Evolutionary conservation across 2,113 vertebrate species (phyloP), one percentile per base, ranked within the genome.

Genomic region (Pogona vitticeps): DNA sequence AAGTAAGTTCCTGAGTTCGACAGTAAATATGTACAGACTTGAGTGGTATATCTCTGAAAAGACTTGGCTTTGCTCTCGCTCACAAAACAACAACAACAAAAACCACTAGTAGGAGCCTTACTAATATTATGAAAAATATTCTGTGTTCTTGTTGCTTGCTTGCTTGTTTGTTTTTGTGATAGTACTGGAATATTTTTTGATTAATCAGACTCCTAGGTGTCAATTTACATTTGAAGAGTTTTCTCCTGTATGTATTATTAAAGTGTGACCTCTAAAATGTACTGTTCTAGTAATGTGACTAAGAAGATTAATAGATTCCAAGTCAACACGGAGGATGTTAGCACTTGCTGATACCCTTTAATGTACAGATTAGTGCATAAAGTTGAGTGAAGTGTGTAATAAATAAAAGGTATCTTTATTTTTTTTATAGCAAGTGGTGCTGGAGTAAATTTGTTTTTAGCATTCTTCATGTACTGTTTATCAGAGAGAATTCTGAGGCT

Each of bases 401-500:
- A 40, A 80, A 65, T 67, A 42, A 80, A 42, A 67, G 38, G 40
- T 80, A 42, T 33, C 9, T 65, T n/a, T n/a, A n/a, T n/a, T n/a
- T 36, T 6, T 65, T 67, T 26, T 65, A 46, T 14, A 58, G 20
- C n/a, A 20, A 14, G 14, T 67, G 31, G 40, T 59, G 72, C n/a
- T 72, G 15, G 21, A 63, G 3, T 2, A 18, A 67, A 52, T 42
- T 73, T 75, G 23, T 91, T 80, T 83, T 52, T 79, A 88, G 8
- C 1, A 0, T 21, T 0, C 77, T 89, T 84, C 0, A 70, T 0
- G 1, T 63, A 14, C 9, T 78, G 0, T 46, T 52, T 33, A 13
- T 58, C n/a, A 86, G 58, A 68, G 56, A 52, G 9, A 33, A 63
- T 92, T 92, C 79, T 58, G 58, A 89, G 82, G 83, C 33, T 85